Conservation (phyloP, 1,140 invertebrate genomes). For the Dreissena rostriformis region DNA sequence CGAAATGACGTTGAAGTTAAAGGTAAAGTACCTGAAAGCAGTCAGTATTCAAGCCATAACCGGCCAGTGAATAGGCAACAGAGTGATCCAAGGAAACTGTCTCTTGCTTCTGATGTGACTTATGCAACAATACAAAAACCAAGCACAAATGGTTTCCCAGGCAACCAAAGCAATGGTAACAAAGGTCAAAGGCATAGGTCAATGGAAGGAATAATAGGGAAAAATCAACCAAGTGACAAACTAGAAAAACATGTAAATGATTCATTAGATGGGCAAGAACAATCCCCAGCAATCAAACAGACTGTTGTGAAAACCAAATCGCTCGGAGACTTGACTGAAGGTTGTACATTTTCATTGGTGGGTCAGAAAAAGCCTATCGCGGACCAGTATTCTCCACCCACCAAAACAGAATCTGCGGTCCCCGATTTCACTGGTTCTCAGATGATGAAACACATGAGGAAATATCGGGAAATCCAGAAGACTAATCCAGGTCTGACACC, state of each 20-base stretch:
- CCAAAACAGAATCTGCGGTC: background rate
- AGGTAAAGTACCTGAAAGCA: too few species aligned
- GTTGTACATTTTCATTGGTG: slow-evolving; percentile 48
- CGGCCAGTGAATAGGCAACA: background rate
- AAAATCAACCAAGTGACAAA: slow-evolving; percentile 20
- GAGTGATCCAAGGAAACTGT: background rate
- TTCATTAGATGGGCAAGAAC: background rate
- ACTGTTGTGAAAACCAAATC: slow-evolving; percentile 42
- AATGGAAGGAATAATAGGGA: slow-evolving; percentile 17
- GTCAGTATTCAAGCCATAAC: background rate
- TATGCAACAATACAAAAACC: background rate
- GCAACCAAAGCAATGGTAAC: background rate
- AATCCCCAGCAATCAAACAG: slow-evolving; percentile 4
- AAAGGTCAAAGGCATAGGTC: slow-evolving; percentile 18
- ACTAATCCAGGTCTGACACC: slow-evolving; percentile 22
- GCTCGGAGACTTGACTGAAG: slow-evolving; percentile 37
- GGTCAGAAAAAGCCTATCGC: slow-evolving; percentile 39
- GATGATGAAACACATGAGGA: slow-evolving; percentile 45
- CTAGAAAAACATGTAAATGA: slow-evolving; percentile 22
- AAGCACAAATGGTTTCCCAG: background rate
- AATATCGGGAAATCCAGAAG: slow-evolving; percentile 47
- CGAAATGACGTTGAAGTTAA: too few species aligned
- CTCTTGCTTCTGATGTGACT: background rate
- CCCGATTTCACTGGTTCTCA: slow-evolving; percentile 42
- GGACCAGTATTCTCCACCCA: too few species aligned